phyloP scores from a whole-genome alignment of 1,140 invertebrate genomes.

The Philaenus spumarius region DNA sequence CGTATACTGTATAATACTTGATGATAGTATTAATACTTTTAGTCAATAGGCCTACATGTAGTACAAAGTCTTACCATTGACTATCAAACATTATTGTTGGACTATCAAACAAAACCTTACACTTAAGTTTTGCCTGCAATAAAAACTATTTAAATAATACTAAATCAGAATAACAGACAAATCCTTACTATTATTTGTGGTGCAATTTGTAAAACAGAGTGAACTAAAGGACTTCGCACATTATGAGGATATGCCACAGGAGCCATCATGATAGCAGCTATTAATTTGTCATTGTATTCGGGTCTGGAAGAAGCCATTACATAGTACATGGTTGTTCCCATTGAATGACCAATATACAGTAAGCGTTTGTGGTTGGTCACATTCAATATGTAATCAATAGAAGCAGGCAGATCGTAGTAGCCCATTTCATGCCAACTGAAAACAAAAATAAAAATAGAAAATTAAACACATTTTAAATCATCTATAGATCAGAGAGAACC shows the following conservation, averaged over 20 bases:
- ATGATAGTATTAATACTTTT: too few species aligned
- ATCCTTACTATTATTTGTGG: slow-evolving; percentile 15
- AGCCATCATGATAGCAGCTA: slow-evolving; percentile 39
- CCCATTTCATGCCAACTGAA: slow-evolving; percentile 55
- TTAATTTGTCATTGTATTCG: slow-evolving; percentile 47
- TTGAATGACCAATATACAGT: slow-evolving; percentile 52
- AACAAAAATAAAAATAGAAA: too few species aligned
- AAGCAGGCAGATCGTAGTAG: slow-evolving; percentile 51
- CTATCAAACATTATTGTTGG: background rate
- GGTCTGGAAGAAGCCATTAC: slow-evolving; percentile 43
- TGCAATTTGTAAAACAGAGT: slow-evolving; percentile 28
- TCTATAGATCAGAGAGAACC: too few species aligned
- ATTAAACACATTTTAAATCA: too few species aligned
- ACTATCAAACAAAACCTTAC: background rate
- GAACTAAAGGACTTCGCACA: slow-evolving; percentile 1
- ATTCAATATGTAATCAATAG: slow-evolving; percentile 51
- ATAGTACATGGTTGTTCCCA: slow-evolving; percentile 48
- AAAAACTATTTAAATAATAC: background rate
- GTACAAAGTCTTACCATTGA: background rate
- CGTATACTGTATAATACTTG: too few species aligned
- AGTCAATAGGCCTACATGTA: too few species aligned
- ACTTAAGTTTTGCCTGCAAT: background rate
- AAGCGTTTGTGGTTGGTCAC: slow-evolving; percentile 43
- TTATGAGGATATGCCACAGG: slow-evolving; percentile 37
- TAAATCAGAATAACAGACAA: background rate